Base-by-base conservation (phyloP, 2,888 invertebrate genomes). In the Aphodius sticticus region DNA sequence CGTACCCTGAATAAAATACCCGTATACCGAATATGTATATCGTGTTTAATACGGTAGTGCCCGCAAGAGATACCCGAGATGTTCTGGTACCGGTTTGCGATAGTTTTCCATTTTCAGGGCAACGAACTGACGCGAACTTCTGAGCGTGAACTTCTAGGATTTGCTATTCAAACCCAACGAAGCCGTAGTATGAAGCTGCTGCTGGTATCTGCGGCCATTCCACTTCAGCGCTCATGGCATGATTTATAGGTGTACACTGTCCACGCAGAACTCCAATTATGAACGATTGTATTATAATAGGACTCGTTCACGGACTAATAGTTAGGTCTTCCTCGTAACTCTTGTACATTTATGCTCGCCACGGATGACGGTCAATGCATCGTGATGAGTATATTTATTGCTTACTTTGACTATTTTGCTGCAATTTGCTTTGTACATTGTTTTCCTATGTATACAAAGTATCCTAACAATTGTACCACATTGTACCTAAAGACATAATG, bases 91-190 rank as follows among this genome's bases (percentile, higher is more conserved):
- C 53, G 53, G 53, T 53, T 53, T 53, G 12, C 53, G 53, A 53
- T 53, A 53, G 53, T 53, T 53, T 53, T 53, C 53, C 53, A 53
- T 53, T 53, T 53, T 53, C 53, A 53, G 53, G 53, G 53, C 53
- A 53, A 53, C 12, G 53, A 53, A 53, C 53, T 7, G 53, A 7
- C 7, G 12, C 53, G 53, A 53, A 53, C 53, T 53, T 53, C 53
- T 53, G 53, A 53, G 12, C 53, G 53, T 12, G 7, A 53, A 53
- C 53, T 53, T 53, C 53, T 53, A 53, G 12, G 53, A 53, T 53
- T 53, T 26, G 26, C 26, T 26, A 26, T 26, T 26, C 26, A 26
- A 26, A 26, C 26, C 26, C 26, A 26, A 26, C 26, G 26, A 26
- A 26, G 26, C 26, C 26, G 26, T 26, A 26, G 26, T 26, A 26